Percentiles rank a stretch among this genome's conserved stretches.
Conservation (phyloP, 2,113 vertebrate species). For the Cochlearius cochlearius region DNA sequence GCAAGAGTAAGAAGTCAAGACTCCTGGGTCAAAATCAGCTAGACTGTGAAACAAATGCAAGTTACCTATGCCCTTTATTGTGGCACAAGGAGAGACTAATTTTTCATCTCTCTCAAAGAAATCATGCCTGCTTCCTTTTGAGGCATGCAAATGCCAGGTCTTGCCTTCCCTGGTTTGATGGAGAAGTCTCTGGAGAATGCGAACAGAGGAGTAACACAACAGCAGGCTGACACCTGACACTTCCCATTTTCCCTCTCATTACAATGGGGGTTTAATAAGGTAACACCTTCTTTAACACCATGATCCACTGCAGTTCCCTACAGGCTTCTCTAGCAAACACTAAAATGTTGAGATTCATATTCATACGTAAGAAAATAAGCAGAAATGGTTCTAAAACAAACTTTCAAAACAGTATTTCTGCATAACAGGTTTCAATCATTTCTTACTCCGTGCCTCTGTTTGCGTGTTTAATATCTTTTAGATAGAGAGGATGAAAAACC, state of each 20-base stretch:
- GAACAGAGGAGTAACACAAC: not conserved
- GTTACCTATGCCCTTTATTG: not conserved
- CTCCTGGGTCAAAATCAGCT: not conserved
- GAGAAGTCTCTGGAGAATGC: not conserved
- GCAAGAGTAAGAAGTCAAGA: not conserved
- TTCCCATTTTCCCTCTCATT: not conserved
- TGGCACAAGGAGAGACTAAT: not conserved
- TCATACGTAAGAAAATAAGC: not conserved
- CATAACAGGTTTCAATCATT: not conserved
- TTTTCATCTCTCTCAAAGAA: not conserved
- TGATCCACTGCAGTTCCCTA: not conserved
- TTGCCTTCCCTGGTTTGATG: not conserved
- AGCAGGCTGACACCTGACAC: not conserved
- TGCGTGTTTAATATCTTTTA: not conserved
- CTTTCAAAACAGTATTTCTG: not conserved
- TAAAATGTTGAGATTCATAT: not conserved
- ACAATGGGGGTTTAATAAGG: not conserved
- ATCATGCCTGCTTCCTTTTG: not conserved
- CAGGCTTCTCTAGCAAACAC: not conserved
- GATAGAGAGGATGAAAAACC: not conserved
- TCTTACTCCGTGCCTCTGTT: not conserved
- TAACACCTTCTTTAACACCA: not conserved
- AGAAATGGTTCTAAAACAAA: not conserved
- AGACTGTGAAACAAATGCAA: not conserved
- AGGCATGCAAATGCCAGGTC: slow-evolving; percentile 2